Evolutionary conservation across 2,113 vertebrate genomes (phyloP), one percentile per base, ranked within the genome.

Genomic region (Catharus minimus): DNA sequence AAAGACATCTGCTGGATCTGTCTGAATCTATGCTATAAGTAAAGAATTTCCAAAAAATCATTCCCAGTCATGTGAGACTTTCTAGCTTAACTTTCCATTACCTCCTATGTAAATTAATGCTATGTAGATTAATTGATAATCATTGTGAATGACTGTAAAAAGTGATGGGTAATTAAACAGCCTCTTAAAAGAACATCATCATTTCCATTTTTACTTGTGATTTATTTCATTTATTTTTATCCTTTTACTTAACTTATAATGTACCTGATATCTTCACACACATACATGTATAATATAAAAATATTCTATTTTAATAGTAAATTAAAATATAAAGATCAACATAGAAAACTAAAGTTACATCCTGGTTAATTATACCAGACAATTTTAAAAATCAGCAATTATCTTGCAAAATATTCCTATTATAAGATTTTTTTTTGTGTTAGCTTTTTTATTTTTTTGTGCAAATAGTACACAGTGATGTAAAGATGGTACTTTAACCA

Each of bases 121-220:
- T 44, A n/a, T 66, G 62, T 69, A 85, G 52, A 88, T 76, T 87
- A 74, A 75, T 66, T 84, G 62, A 66, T 76, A 82, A 88, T 94
- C 62, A 69, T 46, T 89, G 33, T 77, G 67, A 93, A 55, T 89
- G 74, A 78, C 81, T 90, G 83, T 58, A 71, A 83, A 82, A 93
- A 47, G 20, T 41, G 10, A 30, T 52, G 71, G 49, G 33, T 86
- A 90, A 84, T 94, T 90, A 66, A 93, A 55, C 58, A 82, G 20
- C 67, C 32, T 89, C 50, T 84, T 85, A 61, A 89, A 82, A 72
- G 32, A 39, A 66, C 33, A 55, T 53, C 6, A 76, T 47, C 0
- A 3, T 89, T 92, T 95, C 74, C 60, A 82, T 73, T 94, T 95
- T 85, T 41, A 16, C 39, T 26, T 82, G 8, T 75, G 71, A 82